Conservation (phyloP, 2,797 vertebrate genomes). For the Rhyacichthys aspro region DNA sequence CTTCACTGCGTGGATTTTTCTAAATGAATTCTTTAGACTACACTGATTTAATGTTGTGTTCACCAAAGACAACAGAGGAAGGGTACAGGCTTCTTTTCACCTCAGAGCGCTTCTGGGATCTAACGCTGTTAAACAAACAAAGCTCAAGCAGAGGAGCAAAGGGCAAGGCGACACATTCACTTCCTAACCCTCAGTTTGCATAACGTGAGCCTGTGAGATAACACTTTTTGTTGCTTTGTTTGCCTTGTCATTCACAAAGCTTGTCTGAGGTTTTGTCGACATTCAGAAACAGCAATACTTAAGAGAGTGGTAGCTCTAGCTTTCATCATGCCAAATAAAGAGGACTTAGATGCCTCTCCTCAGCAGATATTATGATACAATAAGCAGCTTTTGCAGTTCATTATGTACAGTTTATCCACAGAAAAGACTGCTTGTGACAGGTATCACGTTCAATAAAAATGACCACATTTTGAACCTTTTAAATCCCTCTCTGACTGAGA, state of each 20-base stretch:
- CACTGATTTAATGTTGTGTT: no score
- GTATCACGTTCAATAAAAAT: conserved; percentile 69
- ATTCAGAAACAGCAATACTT: conserved; percentile 35
- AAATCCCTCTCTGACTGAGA: conserved; percentile 59
- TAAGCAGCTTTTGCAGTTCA: conserved; percentile 42
- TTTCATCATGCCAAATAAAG: conserved; percentile 35
- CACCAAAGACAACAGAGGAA: conserved; percentile 1
- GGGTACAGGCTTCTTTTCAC: conserved; percentile 51
- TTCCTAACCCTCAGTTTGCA: conserved; percentile 60
- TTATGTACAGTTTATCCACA: conserved; percentile 56
- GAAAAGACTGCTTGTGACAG: conserved; percentile 46
- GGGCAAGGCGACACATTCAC: conserved; percentile 62
- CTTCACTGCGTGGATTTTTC: not conserved
- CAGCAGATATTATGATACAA: conserved; percentile 47
- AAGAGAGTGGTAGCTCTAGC: conserved; percentile 19
- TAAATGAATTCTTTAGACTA: no score
- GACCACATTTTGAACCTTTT: conserved; percentile 62
- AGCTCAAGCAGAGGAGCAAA: conserved; percentile 69
- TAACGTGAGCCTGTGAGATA: conserved; percentile 49
- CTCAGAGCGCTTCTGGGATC: conserved; percentile 57
- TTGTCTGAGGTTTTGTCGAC: conserved; percentile 29
- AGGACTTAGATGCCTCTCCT: conserved; percentile 44
- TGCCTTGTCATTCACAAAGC: conserved; percentile 59
- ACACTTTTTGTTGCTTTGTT: conserved; percentile 60
- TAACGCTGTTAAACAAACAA: conserved; percentile 75